Evolutionary conservation across 2,797 vertebrate species (phyloP), one percentile per base, ranked within the genome.

Genomic region (Aratinga solstitialis): DNA sequence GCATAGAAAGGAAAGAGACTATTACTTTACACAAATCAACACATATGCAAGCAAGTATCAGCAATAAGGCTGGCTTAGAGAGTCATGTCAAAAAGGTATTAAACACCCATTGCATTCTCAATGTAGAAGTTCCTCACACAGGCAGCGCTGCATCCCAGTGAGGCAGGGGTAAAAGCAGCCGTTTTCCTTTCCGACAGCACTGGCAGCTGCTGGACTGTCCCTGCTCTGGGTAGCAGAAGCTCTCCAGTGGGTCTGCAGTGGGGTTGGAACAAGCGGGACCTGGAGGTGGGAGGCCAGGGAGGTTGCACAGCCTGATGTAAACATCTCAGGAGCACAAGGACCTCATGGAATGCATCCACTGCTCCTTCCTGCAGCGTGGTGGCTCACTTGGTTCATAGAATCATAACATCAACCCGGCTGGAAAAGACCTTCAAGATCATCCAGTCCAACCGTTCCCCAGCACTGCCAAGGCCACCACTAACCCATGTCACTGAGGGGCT

Each of bases 311-410:
- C 22, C 26, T 20, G 24, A 9, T 11, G 36, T 8, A 13, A 9
- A 7, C 29, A 10, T 21, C 61, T 45, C 59, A 8, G 58, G 13
- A 11, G 29, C 42, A n/a, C 26, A 27, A 12, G 26, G 43, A 19
- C 5, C 0, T n/a, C 27, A 1, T 0, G 19, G 27, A 18, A 62
- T 36, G 18, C 42, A 38, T 5, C 43, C 56, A 30, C 29, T 5
- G 38, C 51, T 50, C 10, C 20, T 27, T 45, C 4, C 48, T 63
- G n/a, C 13, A 29, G 63, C 23, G 2, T 22, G 29, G 6, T 17
- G 10, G 13, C 5, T 90, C 2, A 2, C n/a, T 69, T 56, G 13
- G 20, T 22, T 56, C 54, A 56, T 4, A 14, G 30, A 56, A 56
- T 15, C 54, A 22, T 23, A 23, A 9, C n/a, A 34, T 10, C 22